Percentiles rank a stretch among this genome's conserved stretches.
Conservation (phyloP, 2,888 invertebrate genomes). For the Drosophila picticornis region DNA sequence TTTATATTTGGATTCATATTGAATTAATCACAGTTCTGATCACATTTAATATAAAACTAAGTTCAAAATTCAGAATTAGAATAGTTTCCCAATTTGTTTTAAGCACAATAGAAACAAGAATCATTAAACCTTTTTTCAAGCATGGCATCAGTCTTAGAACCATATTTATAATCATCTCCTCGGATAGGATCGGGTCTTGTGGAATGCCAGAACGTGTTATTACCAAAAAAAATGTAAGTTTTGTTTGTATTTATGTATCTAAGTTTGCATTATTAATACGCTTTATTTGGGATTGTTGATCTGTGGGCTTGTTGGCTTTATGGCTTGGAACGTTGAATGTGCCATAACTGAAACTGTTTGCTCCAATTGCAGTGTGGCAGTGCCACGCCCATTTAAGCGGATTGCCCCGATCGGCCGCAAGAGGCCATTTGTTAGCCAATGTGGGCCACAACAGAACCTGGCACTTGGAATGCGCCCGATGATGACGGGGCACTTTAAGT, state of each 20-base stretch:
- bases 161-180: neutral
- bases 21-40: too few relatives aligned
- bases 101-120: neutral
- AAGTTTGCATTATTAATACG: neutral
- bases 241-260: neutral
- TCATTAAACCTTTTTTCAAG: neutral
- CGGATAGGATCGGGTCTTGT: neutral
- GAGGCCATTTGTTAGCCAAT: constrained; percentile 38
- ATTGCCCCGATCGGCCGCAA: constrained; percentile 28
- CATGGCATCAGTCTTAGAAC: neutral
- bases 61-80: neutral
- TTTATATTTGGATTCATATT: neutral
- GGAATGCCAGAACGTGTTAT: neutral
- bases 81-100: neutral
- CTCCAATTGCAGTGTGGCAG: constrained; percentile 44
- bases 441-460: constrained; percentile 64
- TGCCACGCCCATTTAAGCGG: constrained; percentile 54
- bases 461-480: constrained; percentile 56
- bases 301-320: constrained; percentile 1
- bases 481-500: constrained; percentile 53
- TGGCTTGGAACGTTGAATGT: constrained; percentile 6
- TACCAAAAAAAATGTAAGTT: neutral
- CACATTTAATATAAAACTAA: neutral
- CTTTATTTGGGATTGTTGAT: constrained; percentile 4
- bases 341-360: constrained; percentile 45